Conservation (phyloP, 2,113 vertebrate species). For the Addax nasomaculatus region DNA sequence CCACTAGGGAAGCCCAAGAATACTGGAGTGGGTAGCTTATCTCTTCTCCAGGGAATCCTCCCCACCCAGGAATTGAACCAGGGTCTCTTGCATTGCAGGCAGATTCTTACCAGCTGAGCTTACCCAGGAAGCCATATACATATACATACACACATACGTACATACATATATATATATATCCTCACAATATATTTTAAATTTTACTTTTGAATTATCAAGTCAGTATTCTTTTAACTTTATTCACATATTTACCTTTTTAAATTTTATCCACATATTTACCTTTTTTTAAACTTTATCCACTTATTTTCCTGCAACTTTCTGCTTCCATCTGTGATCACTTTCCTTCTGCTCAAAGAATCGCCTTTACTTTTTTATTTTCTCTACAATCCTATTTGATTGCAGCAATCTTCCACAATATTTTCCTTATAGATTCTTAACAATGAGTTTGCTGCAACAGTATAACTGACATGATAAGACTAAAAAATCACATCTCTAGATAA, state of each 20-base stretch:
- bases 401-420: neutral
- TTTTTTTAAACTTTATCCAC: neutral
- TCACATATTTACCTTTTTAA: neutral
- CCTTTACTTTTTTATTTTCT: neutral
- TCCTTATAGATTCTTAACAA: neutral
- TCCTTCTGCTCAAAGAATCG: neutral
- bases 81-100: neutral
- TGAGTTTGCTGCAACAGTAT: neutral
- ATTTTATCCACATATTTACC: neutral
- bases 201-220: neutral
- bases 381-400: neutral
- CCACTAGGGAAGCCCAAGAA: neutral
- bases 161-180: neutral
- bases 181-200: neutral
- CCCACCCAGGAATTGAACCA: neutral
- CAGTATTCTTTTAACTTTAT: neutral
- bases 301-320: neutral
- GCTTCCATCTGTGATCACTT: neutral
- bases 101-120: neutral
- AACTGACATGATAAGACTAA: neutral
- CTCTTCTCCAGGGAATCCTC: neutral
- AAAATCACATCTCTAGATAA: neutral
- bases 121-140: neutral
- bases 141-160: accelerated
- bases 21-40: neutral